These are phyloP conservation scores for Beaufortia kweichowensis DNA, from an alignment of 2,113 vertebrate species.

Conservation along the genomic window DNA sequence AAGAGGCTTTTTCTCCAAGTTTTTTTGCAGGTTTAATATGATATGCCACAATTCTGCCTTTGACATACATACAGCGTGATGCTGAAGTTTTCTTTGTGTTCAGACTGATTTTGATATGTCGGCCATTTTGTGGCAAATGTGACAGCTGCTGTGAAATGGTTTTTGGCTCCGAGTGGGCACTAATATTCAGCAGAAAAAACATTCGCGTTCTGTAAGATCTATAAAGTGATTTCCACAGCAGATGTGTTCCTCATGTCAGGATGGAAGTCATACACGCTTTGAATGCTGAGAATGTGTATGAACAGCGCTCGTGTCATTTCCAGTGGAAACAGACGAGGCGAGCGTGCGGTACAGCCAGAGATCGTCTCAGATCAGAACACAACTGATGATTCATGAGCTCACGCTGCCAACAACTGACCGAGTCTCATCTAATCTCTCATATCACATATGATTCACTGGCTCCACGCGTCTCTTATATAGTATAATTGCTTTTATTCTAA, in stretches of 20 bases:
- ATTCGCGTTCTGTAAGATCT: conserved; percentile 17
- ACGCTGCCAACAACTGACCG: no score
- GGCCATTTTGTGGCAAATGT: conserved; percentile 10
- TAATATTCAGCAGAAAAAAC: conserved; percentile 8
- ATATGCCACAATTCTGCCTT: no score
- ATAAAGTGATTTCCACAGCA: conserved; percentile 28
- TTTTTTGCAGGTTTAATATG: no score
- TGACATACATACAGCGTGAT: not conserved
- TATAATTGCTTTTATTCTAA: no score
- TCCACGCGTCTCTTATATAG: no score
- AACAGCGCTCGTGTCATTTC: conserved; percentile 47
- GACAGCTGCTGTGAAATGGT: not conserved
- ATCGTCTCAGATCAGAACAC: conserved; percentile 65
- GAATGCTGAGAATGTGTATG: conserved; percentile 29
- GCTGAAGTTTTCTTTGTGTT: conserved; percentile 3
- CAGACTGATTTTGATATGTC: not conserved
- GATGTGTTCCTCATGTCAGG: conserved; percentile 23
- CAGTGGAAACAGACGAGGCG: conserved; percentile 11
- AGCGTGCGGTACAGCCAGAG: conserved; percentile 22
- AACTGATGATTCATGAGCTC: conserved; percentile 60
- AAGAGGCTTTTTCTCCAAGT: no score
- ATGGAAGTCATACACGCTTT: conserved; percentile 33
- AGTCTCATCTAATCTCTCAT: no score
- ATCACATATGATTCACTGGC: no score
- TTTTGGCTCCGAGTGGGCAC: not conserved